Percentiles rank a stretch among this genome's conserved stretches.
Conservation (phyloP, 2,113 vertebrate species). For the Pipa parva region DNA sequence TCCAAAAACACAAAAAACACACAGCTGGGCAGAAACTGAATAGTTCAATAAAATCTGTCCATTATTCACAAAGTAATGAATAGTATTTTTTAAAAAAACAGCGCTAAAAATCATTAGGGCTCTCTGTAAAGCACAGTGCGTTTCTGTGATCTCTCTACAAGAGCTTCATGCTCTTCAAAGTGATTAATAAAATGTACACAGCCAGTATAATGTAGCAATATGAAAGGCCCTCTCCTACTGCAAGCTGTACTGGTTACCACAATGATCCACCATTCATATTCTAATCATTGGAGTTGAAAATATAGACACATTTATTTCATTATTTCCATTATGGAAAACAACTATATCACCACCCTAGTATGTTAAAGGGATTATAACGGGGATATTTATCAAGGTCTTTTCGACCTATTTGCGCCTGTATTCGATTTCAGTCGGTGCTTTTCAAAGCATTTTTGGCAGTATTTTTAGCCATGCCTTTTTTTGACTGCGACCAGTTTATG, state of each 20-base stretch:
- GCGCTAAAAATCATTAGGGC: neutral
- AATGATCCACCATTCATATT: constrained; percentile 16
- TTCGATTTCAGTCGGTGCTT: too few relatives aligned
- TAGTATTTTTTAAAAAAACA: constrained; percentile 18
- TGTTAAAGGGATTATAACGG: too few relatives aligned
- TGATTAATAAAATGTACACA: constrained; percentile 2
- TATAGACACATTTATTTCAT: neutral
- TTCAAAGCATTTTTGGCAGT: too few relatives aligned
- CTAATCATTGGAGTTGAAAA: neutral
- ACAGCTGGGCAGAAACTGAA: constrained; percentile 2
- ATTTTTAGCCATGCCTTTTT: too few relatives aligned
- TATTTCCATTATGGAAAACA: constrained; percentile 6
- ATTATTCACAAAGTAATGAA: constrained; percentile 6
- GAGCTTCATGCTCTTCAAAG: constrained; percentile 28
- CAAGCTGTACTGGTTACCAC: neutral
- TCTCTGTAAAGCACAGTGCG: constrained; percentile 6
- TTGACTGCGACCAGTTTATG: too few relatives aligned
- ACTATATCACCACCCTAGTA: too few relatives aligned
- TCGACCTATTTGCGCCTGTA: too few relatives aligned
- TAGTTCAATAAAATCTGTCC: neutral
- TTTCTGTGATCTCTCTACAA: constrained; percentile 15
- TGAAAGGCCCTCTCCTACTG: constrained; percentile 1
- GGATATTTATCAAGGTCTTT: too few relatives aligned
- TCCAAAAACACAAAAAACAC: neutral
- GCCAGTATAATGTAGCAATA: constrained; percentile 23